Evolutionary conservation across 37 sponge, comb jelly and placozoan species (phyloP).

Genomic region (Crambe crambe): DNA sequence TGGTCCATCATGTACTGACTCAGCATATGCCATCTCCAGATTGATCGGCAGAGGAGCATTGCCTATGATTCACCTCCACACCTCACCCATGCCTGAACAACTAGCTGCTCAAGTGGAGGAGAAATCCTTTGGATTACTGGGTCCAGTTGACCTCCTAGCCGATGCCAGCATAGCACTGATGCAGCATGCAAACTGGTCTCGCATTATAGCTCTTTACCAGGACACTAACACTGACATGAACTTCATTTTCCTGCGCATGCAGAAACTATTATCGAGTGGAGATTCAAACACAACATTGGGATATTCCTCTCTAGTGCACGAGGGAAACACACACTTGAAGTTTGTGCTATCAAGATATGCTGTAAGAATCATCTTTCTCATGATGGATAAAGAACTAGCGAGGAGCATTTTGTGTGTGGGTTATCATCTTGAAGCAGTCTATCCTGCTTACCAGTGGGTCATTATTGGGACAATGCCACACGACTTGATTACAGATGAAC

Average conservation of each 20-base stretch:
- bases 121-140: background rate
- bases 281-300: background rate
- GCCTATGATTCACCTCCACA: background rate
- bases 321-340: background rate
- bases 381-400: background rate
- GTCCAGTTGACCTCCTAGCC: background rate
- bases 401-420: background rate
- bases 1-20: background rate
- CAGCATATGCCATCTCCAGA: background rate
- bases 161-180: background rate
- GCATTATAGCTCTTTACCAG: background rate
- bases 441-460: conserved; percentile 8
- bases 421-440: background rate
- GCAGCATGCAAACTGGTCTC: conserved; percentile 1
- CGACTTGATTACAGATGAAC: background rate
- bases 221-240: background rate
- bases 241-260: background rate
- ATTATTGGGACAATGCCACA: background rate
- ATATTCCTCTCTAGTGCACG: background rate
- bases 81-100: background rate
- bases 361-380: background rate
- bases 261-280: background rate
- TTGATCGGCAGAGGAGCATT: background rate
- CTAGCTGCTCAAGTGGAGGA: background rate
- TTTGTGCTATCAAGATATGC: background rate